Evolutionary conservation across 2,888 invertebrate species (phyloP).

Genomic region (Ellobium chinense): DNA sequence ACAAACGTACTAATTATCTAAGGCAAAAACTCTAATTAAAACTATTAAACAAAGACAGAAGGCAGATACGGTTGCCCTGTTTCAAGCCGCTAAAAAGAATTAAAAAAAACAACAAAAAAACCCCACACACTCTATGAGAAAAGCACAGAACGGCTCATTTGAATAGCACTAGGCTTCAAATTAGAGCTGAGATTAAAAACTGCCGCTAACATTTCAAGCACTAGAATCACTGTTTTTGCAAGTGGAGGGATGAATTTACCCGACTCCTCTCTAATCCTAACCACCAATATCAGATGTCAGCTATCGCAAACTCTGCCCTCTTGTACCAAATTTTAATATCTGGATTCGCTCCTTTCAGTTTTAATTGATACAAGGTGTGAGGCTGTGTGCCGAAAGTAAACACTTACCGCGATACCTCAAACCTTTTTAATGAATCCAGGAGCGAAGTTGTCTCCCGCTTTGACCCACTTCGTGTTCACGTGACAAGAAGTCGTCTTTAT

Average conservation of each 20-base stretch:
- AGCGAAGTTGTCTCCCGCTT: background rate
- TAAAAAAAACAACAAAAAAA: too few species aligned
- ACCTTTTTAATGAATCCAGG: background rate
- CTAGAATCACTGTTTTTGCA: background rate
- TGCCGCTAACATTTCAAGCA: background rate
- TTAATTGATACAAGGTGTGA: background rate
- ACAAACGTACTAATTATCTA: background rate
- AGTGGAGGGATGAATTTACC: background rate
- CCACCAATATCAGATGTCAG: background rate
- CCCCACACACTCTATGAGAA: too few species aligned
- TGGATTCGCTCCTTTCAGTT: background rate
- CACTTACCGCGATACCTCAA: background rate
- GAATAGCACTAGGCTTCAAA: background rate
- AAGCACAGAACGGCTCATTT: background rate
- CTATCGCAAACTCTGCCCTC: background rate
- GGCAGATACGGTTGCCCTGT: background rate
- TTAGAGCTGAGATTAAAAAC: too few species aligned
- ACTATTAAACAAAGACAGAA: background rate
- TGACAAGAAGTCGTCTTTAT: background rate
- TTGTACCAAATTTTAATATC: background rate
- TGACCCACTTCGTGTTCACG: background rate
- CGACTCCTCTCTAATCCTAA: background rate
- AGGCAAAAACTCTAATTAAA: constrained; percentile 1
- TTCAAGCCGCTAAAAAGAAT: too few species aligned
- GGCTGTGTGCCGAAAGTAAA: background rate